Evolutionary conservation across 2,797 vertebrate genomes (phyloP), one percentile per base, ranked within the genome.

Genomic region (Leptodactylus fallax): DNA sequence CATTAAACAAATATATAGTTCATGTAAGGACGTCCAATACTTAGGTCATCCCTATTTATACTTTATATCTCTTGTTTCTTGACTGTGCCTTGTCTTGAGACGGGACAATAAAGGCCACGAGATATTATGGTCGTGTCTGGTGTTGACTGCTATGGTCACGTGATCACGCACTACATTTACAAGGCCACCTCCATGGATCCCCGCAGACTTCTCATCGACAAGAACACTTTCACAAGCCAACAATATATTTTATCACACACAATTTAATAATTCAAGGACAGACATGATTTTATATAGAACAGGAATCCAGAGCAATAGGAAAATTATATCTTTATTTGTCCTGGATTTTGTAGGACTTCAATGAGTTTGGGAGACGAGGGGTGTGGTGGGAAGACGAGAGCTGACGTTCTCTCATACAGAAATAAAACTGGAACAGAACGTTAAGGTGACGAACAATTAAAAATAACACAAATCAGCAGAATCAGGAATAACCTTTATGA

Each of bases 191-290:
- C 60, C 21, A 19, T 36, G 55, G 56, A 67, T 81, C 76, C 36
- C 27, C 23, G 11, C 21, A 8, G 67, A 78, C 45, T 56, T 77
- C 87, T 65, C 65, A 61, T 19, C 85, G 77, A 71, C 77, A 3
- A 69, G 67, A 72, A 79, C 49, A 74, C 36, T 74, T 79, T 88
- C 80, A 80, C 82, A 55, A 88, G 77, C 63, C 78, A 67, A 81
- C 60, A 85, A 88, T 88, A 85, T 16, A 47, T 85, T 85, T 88
- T 85, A 85, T 88, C 83, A 80, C 53, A 23, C 49, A 45, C 36
- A 83, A 87, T 63, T 77, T 49, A 51, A 71, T 51, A 56, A 85
- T 65, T 81, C 87, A 88, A 88, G 87, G 87, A 74, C 87, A 74
- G 60, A 83, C 81, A 74, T 45, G 36, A 74, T 77, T 81, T 85